Percentiles rank a stretch among this genome's conserved stretches.
These are phyloP conservation scores for Sminthurinus signatus DNA, from an alignment of 1,140 invertebrate species.

Conservation along the genomic window DNA sequence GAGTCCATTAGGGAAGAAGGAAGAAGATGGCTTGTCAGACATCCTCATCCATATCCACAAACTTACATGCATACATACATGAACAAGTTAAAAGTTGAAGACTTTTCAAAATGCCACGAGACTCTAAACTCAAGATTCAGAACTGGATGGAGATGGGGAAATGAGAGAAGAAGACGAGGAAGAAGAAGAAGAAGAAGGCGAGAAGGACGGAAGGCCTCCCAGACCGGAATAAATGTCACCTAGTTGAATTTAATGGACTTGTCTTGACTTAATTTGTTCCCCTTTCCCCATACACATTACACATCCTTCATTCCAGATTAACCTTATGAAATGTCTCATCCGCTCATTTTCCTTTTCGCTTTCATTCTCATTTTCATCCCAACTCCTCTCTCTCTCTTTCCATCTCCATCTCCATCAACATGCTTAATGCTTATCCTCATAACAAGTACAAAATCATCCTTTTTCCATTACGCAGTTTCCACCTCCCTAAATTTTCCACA, in stretches of 20 bases:
- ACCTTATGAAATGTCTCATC: too few species aligned
- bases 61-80: too few species aligned
- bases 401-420: neutral
- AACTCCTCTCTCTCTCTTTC: neutral
- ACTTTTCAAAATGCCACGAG: too few species aligned
- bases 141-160: too few species aligned
- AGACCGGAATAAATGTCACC: slow-evolving; percentile 9
- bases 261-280: slow-evolving; percentile 11
- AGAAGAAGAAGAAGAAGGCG: neutral
- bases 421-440: neutral
- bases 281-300: neutral
- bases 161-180: neutral
- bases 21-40: too few species aligned
- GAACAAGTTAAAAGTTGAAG: too few species aligned
- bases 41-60: too few species aligned
- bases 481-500: neutral
- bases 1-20: neutral
- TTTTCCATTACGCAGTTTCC: neutral
- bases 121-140: too few species aligned
- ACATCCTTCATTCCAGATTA: neutral
- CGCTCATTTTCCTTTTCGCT: too few species aligned
- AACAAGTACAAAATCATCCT: neutral
- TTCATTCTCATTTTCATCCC: too few species aligned
- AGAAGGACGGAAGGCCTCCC: neutral
- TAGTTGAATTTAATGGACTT: slow-evolving; percentile 17